Conservation (phyloP, 2,113 vertebrate species). For the Pelobates fuscus region DNA sequence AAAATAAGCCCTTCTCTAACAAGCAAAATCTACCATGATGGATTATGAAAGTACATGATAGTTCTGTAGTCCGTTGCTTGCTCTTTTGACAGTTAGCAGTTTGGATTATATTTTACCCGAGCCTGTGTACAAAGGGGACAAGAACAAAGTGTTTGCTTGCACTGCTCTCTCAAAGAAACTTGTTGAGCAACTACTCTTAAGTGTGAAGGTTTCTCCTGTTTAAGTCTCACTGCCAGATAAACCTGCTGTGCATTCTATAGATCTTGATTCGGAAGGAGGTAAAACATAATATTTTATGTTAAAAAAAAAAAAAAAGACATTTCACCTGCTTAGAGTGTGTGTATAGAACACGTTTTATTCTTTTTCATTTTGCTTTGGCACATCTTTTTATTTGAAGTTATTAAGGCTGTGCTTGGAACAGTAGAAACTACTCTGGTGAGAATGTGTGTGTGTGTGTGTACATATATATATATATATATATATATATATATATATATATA, state of each 20-base stretch:
- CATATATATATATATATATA: no score
- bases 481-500: no score
- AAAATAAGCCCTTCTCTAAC: neutral
- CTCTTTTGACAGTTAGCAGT: slow-evolving; percentile 16
- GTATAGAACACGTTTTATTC: neutral
- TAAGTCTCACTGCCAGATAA: slow-evolving; percentile 19
- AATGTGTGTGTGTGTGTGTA: no score
- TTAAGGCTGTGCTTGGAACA: no score
- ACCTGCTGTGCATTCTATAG: slow-evolving; percentile 36
- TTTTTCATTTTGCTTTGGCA: neutral
- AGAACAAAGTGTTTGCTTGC: slow-evolving; percentile 30
- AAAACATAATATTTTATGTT: slow-evolving; percentile 21
- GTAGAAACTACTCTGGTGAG: no score
- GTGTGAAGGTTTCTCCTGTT: slow-evolving; percentile 21
- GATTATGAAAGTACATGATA: neutral
- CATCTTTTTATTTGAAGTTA: no score
- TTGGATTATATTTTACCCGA: slow-evolving; percentile 22
- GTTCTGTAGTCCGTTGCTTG: slow-evolving; percentile 16
- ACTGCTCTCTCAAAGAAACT: slow-evolving; percentile 30
- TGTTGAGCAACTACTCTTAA: slow-evolving; percentile 36
- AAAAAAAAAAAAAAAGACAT: neutral
- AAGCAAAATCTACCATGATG: neutral
- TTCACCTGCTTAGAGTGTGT: neutral
- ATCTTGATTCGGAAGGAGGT: slow-evolving; percentile 28
- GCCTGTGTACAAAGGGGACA: slow-evolving; percentile 27